Percentiles rank a stretch among this genome's conserved stretches.
phyloP scores from a whole-genome alignment of 2,113 vertebrate genomes.

The Taxidea taxus region DNA sequence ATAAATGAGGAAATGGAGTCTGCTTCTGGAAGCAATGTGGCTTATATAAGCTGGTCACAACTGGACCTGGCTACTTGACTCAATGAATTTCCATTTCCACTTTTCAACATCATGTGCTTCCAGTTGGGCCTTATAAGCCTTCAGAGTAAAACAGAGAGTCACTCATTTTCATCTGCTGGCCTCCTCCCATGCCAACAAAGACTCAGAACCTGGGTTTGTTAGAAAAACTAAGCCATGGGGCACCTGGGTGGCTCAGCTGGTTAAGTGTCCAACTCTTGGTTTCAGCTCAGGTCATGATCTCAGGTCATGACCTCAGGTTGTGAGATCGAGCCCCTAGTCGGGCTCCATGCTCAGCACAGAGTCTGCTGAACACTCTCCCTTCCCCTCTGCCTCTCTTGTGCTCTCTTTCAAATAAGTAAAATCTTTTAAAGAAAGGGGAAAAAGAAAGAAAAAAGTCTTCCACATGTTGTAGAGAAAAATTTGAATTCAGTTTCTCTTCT shows the following conservation, averaged over 20 bases:
- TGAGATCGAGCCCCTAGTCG: neutral
- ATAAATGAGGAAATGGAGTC: neutral
- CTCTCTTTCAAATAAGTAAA: neutral
- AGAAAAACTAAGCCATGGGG: neutral
- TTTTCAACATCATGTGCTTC: neutral
- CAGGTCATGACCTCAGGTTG: neutral
- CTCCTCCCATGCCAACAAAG: neutral
- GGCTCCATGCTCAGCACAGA: neutral
- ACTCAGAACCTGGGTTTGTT: neutral
- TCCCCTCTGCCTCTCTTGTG: neutral
- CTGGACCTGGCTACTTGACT: neutral
- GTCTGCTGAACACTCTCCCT: neutral
- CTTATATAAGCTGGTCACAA: neutral
- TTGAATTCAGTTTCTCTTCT: neutral
- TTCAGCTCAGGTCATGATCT: neutral
- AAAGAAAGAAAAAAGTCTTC: neutral
- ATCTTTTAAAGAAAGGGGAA: neutral
- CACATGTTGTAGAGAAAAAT: neutral
- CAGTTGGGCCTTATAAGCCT: neutral
- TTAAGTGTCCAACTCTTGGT: neutral
- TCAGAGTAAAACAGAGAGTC: neutral
- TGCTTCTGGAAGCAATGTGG: neutral
- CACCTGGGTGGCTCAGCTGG: neutral
- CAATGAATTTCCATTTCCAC: neutral
- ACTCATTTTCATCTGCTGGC: neutral